phyloP scores from a whole-genome alignment of 92 coral and sea anemone genomes.

The Epizoanthus scotinus region DNA sequence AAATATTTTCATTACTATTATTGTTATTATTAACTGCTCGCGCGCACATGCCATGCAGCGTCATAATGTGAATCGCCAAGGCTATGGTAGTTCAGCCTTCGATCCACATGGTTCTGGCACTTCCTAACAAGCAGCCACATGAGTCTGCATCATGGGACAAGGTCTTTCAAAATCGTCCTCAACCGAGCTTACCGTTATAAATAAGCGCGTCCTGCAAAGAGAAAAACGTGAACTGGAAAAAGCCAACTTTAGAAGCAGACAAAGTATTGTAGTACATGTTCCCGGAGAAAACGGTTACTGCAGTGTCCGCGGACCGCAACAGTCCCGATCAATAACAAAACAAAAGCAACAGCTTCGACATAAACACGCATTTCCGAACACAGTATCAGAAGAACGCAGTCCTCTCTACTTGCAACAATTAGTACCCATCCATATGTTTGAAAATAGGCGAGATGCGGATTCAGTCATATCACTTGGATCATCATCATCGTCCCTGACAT shows the following conservation, averaged over 20 bases:
- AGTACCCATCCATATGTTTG: background rate
- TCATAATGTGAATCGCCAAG: constrained; percentile 23
- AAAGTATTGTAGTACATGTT: constrained; percentile 20
- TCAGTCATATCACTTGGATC: constrained; percentile 13
- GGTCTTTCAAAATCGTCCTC: constrained; percentile 28
- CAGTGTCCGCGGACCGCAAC: background rate
- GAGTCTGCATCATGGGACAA: constrained; percentile 16
- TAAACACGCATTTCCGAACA: background rate
- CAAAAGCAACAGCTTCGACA: background rate
- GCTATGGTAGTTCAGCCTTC: background rate
- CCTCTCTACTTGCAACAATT: constrained; percentile 1
- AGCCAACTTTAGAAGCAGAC: background rate
- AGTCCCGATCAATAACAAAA: background rate
- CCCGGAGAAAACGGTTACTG: constrained; percentile 38
- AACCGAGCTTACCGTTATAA: constrained; percentile 21
- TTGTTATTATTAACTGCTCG: too few relatives aligned
- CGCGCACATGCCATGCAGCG: background rate
- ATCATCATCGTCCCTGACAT: constrained; percentile 8
- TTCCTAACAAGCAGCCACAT: background rate
- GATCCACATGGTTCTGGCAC: background rate
- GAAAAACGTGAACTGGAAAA: background rate
- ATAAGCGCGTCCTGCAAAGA: constrained; percentile 1
- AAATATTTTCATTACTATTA: too few relatives aligned
- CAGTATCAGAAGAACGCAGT: constrained; percentile 28
- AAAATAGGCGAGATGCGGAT: background rate